Conservation (phyloP, 2,888 invertebrate species). For the Seladonia tumulorum region DNA sequence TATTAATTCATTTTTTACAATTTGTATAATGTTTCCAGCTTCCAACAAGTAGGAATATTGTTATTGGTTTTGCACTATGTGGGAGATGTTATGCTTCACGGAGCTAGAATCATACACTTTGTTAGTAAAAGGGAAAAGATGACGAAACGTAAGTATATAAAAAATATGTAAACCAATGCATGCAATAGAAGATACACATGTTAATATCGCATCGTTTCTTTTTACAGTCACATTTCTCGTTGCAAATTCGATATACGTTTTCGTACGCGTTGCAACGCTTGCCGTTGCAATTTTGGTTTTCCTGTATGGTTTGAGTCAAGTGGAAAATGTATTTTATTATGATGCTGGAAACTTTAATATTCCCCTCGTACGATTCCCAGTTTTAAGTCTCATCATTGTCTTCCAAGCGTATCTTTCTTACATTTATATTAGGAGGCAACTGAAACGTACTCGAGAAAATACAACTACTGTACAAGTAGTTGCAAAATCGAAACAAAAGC, state of each 20-base stretch:
- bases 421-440: slow-evolving; percentile 95
- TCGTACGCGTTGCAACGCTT: slow-evolving; percentile 94
- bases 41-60: slow-evolving; percentile 95
- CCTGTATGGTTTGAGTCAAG: slow-evolving; percentile 94
- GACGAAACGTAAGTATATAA: slow-evolving; percentile 86
- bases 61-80: slow-evolving; percentile 95
- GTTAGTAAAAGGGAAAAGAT: slow-evolving; percentile 95
- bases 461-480: slow-evolving; percentile 85
- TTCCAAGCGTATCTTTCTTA: slow-evolving; percentile 94
- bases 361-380: slow-evolving; percentile 88
- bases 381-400: slow-evolving; percentile 91
- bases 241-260: slow-evolving; percentile 93
- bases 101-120: slow-evolving; percentile 93
- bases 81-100: slow-evolving; percentile 95
- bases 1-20: neutral
- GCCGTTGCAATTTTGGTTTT: slow-evolving; percentile 96
- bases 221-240: slow-evolving; percentile 89
- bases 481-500: slow-evolving; percentile 88
- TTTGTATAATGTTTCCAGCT: slow-evolving; percentile 86
- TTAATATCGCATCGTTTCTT: slow-evolving; percentile 13
- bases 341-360: slow-evolving; percentile 90
- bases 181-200: neutral
- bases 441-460: slow-evolving; percentile 90
- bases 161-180: too few species aligned
- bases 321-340: slow-evolving; percentile 87